These are phyloP conservation scores for Melanocharis versteri DNA, from an alignment of 2,113 vertebrate genomes.

Conservation along the genomic window DNA sequence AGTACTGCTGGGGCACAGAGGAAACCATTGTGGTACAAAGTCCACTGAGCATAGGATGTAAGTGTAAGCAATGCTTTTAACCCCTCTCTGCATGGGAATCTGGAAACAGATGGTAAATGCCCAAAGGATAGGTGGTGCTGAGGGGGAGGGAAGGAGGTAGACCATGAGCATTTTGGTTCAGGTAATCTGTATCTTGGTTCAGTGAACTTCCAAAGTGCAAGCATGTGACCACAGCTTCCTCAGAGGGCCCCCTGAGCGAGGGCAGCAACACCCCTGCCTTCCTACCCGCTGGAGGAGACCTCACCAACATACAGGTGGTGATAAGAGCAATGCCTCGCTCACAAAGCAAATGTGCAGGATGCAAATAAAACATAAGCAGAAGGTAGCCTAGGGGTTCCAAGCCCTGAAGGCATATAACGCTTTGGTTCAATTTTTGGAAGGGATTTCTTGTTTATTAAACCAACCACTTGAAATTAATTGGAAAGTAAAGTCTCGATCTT, in stretches of 20 bases:
- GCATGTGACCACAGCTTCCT: background rate
- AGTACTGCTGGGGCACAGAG: background rate
- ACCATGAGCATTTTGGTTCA: background rate
- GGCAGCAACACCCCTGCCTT: background rate
- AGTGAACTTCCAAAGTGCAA: background rate
- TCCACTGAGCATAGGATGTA: background rate
- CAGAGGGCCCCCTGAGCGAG: fast-evolving
- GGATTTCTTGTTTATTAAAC: constrained; percentile 32
- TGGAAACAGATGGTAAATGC: background rate
- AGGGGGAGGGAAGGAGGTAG: background rate
- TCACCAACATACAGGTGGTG: background rate
- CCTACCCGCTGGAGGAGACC: background rate
- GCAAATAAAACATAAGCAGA: constrained; percentile 4
- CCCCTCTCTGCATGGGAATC: background rate
- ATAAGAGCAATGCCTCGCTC: background rate
- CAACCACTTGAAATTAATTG: constrained; percentile 10
- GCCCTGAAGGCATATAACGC: background rate
- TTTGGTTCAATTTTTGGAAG: background rate
- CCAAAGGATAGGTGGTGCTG: background rate
- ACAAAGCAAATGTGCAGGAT: background rate
- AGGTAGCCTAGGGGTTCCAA: background rate
- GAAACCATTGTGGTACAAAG: constrained; percentile 18
- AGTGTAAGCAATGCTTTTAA: background rate
- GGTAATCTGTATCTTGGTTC: background rate
- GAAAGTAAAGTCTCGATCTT: constrained; percentile 8